A percentile compares a stretch with the other conserved stretches of the same genome.
Conservation (phyloP, 2,888 invertebrate genomes). For the Ecliptopera silaceata region DNA sequence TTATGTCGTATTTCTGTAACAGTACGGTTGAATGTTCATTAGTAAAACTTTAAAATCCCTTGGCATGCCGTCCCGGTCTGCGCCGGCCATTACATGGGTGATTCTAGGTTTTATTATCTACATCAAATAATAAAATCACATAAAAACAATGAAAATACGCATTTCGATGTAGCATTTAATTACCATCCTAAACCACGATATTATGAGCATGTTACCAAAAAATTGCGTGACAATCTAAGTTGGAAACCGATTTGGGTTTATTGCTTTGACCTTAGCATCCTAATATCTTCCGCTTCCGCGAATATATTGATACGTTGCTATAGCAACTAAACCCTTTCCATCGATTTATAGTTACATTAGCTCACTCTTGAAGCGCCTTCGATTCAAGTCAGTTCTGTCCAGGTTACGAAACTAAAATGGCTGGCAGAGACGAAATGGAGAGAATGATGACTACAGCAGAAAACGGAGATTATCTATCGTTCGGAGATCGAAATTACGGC, state of each 20-base stretch:
- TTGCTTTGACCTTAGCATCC: slow-evolving; percentile 6
- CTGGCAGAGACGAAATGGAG: slow-evolving; percentile 12
- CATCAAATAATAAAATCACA: no score
- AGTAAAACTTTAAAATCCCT: no score
- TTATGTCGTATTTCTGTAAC: no score
- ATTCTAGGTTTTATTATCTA: no score
- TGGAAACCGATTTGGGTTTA: background rate
- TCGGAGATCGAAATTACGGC: slow-evolving; percentile 61
- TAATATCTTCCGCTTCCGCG: background rate
- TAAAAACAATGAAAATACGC: no score
- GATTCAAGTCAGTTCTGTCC: background rate
- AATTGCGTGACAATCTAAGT: slow-evolving; percentile 7
- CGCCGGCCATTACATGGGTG: no score
- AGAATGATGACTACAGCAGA: slow-evolving; percentile 54
- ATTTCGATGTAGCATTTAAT: no score
- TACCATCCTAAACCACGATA: no score
- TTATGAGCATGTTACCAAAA: background rate
- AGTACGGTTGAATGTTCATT: no score
- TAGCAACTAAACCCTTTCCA: slow-evolving; percentile 10
- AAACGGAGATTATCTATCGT: slow-evolving; percentile 67
- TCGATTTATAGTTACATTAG: background rate
- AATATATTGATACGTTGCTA: slow-evolving; percentile 9
- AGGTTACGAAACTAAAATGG: slow-evolving; percentile 7
- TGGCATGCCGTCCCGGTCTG: no score
- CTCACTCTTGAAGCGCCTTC: background rate